Base-by-base conservation (phyloP, 1,140 invertebrate genomes). In the Cyrtorhinus lividipennis region DNA sequence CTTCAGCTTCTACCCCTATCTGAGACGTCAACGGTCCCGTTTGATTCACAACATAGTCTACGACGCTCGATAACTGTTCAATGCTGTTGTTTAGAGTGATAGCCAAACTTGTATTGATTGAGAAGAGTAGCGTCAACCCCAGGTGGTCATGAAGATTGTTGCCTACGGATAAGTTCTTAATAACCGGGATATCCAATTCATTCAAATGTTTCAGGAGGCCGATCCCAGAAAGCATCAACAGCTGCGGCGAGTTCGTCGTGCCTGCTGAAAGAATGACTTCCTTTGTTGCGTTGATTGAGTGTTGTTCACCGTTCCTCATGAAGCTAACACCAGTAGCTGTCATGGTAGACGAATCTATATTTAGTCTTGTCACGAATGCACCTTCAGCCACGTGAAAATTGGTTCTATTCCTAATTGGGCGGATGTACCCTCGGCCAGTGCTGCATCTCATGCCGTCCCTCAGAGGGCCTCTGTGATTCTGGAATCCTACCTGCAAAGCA, bases 341-440 rank as follows among this genome's bases (percentile, higher is more conserved):
- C 38, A 24, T 65, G 12, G 46, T 65, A 24, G 60, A 20, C 13
- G 69, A 66, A 67, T 88, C 81, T 22, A 88, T 83, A 1, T 83
- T 69, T 20, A 92, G 73, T 65, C 82, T 83, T 0, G 82, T 82
- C 0, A 79, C 88, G 62, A 90, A 83, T 0, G 90, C 78, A 24
- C 84, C 80, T 64, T 90, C 82, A 10, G 89, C 79, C 1, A 92
- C 80, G 68, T 90, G 86, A 0, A 95, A 75, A 70, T 95, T 95
- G 8, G 72, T 61, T 57, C 59, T 15, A 56, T 45, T 61, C 13
- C 86, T 76, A 0, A 90, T 81, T 0, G 91, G 90, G 56, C 87
- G 74, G 0, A 95, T 74, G 70, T 93, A 95, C 0, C 87, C 91
- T 71, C 90, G 90, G 1, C 89, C 83, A 0, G 91, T 91, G 56